These are phyloP conservation scores for Zaprionus obscuricornis DNA, from an alignment of 2,888 invertebrate species.

Conservation along the genomic window DNA sequence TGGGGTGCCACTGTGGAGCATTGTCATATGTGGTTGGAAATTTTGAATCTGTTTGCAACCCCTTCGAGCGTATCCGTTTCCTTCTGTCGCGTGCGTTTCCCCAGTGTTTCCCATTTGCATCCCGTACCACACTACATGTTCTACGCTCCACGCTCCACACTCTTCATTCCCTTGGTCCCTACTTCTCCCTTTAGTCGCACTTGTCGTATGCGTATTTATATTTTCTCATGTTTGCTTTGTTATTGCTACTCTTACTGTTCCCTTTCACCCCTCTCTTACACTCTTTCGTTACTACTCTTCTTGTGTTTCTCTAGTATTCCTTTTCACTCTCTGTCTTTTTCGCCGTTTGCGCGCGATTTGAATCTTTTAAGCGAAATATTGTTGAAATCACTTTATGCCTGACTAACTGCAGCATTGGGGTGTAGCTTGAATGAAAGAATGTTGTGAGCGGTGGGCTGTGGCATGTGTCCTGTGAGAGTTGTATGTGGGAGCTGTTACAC, in stretches of 20 bases:
- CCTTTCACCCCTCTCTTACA: slow-evolving; percentile 15
- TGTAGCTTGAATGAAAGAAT: slow-evolving; percentile 1
- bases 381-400: slow-evolving; percentile 78
- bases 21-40: slow-evolving; percentile 81
- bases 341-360: slow-evolving; percentile 70
- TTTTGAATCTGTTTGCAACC: slow-evolving; percentile 81
- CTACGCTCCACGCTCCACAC: not conserved
- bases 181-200: slow-evolving; percentile 20
- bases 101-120: slow-evolving; percentile 3
- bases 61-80: slow-evolving; percentile 80
- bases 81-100: slow-evolving; percentile 75
- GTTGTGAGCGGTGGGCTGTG: not conserved
- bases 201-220: slow-evolving; percentile 78
- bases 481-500: slow-evolving; percentile 31
- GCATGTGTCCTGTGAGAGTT: no score
- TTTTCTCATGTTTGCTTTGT: slow-evolving; percentile 61
- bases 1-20: slow-evolving; percentile 65
- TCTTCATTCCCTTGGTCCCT: not conserved
- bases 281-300: no score
- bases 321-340: not conserved
- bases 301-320: no score
- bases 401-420: slow-evolving; percentile 40
- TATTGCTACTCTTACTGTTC: slow-evolving; percentile 43
- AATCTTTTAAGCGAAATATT: slow-evolving; percentile 80
- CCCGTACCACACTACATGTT: no score